Conservation (phyloP, 2,888 invertebrate species). For the Rhimphoctona megacephalus region DNA sequence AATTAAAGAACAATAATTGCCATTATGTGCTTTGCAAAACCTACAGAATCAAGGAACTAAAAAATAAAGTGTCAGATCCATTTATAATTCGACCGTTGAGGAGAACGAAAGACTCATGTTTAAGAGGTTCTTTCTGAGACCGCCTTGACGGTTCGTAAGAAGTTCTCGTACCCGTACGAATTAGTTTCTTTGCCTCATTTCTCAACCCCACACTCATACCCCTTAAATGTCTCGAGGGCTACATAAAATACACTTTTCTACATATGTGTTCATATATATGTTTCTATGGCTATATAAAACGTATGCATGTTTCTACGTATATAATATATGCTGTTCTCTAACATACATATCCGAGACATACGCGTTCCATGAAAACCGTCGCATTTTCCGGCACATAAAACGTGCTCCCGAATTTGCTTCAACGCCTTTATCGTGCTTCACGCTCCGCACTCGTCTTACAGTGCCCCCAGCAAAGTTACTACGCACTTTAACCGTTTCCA, state of each 20-base stretch:
- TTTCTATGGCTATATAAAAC: background rate
- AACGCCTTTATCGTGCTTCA: conserved; percentile 66
- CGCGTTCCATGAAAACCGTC: conserved; percentile 60
- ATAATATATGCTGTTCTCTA: background rate
- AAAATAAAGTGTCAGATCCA: background rate
- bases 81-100: conserved; percentile 13
- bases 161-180: conserved; percentile 47
- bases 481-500: conserved; percentile 40
- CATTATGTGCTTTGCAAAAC: background rate
- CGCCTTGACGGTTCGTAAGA: conserved; percentile 24
- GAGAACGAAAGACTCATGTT: conserved; percentile 12
- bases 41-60: background rate
- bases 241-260: conserved; percentile 9
- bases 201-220: conserved; percentile 23
- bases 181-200: conserved; percentile 58
- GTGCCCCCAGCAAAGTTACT: conserved; percentile 25
- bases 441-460: conserved; percentile 32
- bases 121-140: conserved; percentile 34
- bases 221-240: conserved; percentile 7
- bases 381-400: conserved; percentile 67
- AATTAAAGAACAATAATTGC: background rate
- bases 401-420: conserved; percentile 63
- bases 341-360: conserved; percentile 42
- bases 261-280: background rate
- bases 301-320: background rate